Percentiles rank a stretch among this genome's conserved stretches.
Conservation (phyloP, 1,140 invertebrate species). For the Drosophila pruinosa region DNA sequence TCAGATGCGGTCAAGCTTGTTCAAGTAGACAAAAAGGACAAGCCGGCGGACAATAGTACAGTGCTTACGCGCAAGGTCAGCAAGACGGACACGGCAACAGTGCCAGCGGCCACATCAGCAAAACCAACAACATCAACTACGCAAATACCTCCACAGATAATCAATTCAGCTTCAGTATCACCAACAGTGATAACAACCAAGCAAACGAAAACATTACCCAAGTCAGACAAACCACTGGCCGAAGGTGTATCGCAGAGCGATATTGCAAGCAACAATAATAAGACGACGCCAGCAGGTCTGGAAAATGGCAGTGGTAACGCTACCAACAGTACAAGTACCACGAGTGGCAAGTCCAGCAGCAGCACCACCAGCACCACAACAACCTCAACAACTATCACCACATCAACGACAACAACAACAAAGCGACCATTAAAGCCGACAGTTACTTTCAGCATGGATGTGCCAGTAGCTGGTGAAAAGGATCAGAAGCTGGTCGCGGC, state of each 20-base stretch:
- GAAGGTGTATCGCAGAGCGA: constrained; percentile 24
- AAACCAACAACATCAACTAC: background rate
- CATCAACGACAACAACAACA: constrained; percentile 48
- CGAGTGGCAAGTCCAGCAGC: background rate
- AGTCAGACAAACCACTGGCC: constrained; percentile 5
- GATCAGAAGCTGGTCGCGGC: constrained; percentile 13
- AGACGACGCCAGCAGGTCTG: background rate
- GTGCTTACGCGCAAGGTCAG: constrained; percentile 10
- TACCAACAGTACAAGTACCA: constrained; percentile 11
- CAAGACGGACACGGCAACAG: constrained; percentile 13
- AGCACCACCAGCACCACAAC: constrained; percentile 28
- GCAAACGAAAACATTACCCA: constrained; percentile 1
- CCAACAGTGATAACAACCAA: background rate
- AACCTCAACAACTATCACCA: constrained; percentile 40
- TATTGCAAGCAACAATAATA: background rate
- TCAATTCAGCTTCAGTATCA: background rate
- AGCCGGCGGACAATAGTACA: background rate
- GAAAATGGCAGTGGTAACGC: background rate
- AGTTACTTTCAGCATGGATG: constrained; percentile 44
- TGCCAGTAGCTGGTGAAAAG: constrained; percentile 31
- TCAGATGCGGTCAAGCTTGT: background rate
- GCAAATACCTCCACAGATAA: background rate
- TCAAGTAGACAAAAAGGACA: background rate
- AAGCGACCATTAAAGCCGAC: constrained; percentile 60
- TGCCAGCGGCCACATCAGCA: background rate